phyloP scores from a whole-genome alignment of 2,113 vertebrate species.

The human region GRCh38 chr1:18666501-18667000 shows the following conservation, averaged over 20 bases:
- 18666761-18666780: constrained; percentile 64
- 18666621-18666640: background rate
- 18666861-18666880: constrained; percentile 69
- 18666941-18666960: background rate
- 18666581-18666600: background rate
- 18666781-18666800: constrained; percentile 62
- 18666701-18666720: background rate
- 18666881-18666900: constrained; percentile 71
- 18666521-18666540: accelerated
- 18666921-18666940: background rate
- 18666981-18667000: background rate
- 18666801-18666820: constrained; percentile 61
- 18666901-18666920: background rate
- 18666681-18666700: background rate
- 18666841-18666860: constrained; percentile 68
- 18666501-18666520: background rate
- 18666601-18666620: background rate
- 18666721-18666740: constrained; percentile 34
- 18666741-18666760: constrained; percentile 11
- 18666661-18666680: background rate
- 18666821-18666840: constrained; percentile 64
- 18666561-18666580: background rate
- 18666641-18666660: background rate
- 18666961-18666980: background rate
- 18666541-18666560: background rate